phyloP scores from a whole-genome alignment of 1,140 invertebrate species.

The Aphis craccivora region DNA sequence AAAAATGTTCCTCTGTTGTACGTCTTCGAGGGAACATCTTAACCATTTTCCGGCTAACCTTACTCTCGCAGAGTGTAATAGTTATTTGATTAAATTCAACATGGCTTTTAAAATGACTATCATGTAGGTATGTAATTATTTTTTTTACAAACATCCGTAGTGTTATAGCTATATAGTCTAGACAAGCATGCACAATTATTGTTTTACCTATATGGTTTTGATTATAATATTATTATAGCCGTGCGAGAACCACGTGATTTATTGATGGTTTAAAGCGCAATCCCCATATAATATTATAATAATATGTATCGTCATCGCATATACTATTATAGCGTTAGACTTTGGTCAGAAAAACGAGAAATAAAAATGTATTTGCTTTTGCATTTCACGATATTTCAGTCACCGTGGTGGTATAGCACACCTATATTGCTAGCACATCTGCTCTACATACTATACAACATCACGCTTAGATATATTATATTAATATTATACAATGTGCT shows the following conservation, averaged over 20 bases:
- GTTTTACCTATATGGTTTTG: not conserved
- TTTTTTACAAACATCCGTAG: not conserved
- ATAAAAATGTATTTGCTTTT: not conserved
- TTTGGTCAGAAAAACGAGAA: not conserved
- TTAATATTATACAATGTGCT: not conserved
- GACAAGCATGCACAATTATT: not conserved
- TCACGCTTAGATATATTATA: too few species aligned
- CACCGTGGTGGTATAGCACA: not conserved
- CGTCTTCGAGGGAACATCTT: not conserved
- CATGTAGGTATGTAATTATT: too few species aligned
- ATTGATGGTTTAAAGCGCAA: not conserved
- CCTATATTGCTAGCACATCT: not conserved
- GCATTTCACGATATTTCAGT: not conserved
- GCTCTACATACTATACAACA: not conserved
- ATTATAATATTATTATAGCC: not conserved
- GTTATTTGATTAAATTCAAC: not conserved
- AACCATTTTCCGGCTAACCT: not conserved
- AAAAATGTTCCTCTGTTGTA: not conserved
- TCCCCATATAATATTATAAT: not conserved
- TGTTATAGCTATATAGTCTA: too few species aligned
- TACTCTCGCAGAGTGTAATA: not conserved
- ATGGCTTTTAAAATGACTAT: not conserved
- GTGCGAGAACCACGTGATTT: not conserved
- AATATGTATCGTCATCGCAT: not conserved
- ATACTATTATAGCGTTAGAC: not conserved